These are phyloP conservation scores for Anas capensis DNA, from an alignment of 2,797 vertebrate species.

Conservation along the genomic window DNA sequence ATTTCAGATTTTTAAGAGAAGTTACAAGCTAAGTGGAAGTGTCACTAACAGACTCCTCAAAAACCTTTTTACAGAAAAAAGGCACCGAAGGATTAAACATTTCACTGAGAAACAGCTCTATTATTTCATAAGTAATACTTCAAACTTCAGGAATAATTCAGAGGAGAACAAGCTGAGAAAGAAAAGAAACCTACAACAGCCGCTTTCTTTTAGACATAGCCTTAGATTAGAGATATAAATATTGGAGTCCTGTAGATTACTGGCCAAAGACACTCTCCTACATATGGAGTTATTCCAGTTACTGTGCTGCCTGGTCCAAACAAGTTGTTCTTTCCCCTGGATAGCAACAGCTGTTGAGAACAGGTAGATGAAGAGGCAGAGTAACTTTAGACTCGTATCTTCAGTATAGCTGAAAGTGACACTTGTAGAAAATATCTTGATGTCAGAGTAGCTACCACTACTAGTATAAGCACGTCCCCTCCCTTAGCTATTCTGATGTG, in stretches of 20 bases:
- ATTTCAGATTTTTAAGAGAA: neutral
- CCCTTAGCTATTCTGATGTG: neutral
- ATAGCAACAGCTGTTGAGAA: neutral
- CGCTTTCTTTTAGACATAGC: neutral
- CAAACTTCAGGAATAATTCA: neutral
- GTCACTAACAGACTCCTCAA: neutral
- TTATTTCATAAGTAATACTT: neutral
- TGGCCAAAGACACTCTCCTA: neutral
- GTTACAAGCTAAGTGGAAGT: neutral
- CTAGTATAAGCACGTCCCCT: neutral
- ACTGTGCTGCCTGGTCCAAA: neutral
- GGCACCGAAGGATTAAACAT: neutral
- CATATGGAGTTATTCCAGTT: neutral
- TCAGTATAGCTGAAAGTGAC: too few species aligned
- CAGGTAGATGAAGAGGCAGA: neutral
- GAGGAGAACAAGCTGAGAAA: neutral
- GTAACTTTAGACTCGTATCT: neutral
- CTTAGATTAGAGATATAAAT: neutral
- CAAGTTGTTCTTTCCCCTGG: neutral
- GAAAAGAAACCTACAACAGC: neutral
- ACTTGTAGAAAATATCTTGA: neutral
- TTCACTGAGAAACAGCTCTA: neutral
- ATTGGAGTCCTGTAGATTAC: neutral
- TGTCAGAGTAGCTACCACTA: neutral
- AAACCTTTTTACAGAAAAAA: neutral